These are phyloP conservation scores for Emydoidea blandingii DNA, from an alignment of 2,797 vertebrate genomes.

Conservation along the genomic window DNA sequence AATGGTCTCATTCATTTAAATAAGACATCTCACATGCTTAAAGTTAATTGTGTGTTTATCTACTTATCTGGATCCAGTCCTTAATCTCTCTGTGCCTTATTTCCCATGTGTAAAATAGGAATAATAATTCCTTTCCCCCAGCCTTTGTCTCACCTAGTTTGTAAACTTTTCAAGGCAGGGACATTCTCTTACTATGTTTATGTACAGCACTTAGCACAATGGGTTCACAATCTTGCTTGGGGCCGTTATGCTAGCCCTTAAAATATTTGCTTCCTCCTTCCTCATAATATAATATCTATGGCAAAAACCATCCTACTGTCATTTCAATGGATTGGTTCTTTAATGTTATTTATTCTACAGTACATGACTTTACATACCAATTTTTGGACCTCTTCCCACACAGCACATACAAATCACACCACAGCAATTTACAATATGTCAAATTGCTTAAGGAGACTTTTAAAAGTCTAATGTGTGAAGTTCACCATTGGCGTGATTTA, in stretches of 20 bases:
- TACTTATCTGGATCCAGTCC: not conserved
- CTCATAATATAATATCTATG: not conserved
- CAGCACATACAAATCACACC: constrained; percentile 37
- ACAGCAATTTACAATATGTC: constrained; percentile 70
- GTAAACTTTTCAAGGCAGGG: not conserved
- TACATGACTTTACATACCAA: not conserved
- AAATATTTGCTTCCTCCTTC: not conserved
- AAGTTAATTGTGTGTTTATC: not conserved
- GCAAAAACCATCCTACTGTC: constrained; percentile 27
- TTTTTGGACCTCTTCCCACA: constrained; percentile 26
- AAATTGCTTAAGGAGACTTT: constrained; percentile 69
- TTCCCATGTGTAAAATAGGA: not conserved
- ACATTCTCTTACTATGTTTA: not conserved
- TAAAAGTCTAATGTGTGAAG: constrained; percentile 71
- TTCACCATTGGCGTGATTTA: constrained; percentile 79
- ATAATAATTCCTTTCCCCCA: not conserved
- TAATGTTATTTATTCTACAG: constrained; percentile 22
- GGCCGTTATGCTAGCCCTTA: not conserved
- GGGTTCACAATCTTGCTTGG: not conserved
- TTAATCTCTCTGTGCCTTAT: not conserved
- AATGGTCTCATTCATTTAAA: not conserved
- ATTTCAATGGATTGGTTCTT: not conserved
- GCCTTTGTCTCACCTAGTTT: not conserved
- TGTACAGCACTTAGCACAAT: not conserved
- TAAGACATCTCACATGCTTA: not conserved